phyloP scores from a whole-genome alignment of 1,140 invertebrate genomes.

The Drosophila willistoni region DNA sequence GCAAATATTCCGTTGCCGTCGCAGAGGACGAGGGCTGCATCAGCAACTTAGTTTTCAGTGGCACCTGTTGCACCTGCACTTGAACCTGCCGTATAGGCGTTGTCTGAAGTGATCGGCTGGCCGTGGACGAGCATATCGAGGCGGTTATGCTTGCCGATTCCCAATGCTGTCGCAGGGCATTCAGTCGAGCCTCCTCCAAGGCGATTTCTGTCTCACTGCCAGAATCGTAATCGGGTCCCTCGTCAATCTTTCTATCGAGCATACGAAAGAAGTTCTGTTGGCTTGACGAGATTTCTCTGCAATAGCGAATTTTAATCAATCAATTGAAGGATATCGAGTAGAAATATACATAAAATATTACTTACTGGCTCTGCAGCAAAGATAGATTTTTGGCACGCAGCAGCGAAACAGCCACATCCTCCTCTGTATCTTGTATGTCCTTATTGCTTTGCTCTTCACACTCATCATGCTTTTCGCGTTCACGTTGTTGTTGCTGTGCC shows the following conservation, averaged over 20 bases:
- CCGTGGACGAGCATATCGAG: conserved; percentile 81
- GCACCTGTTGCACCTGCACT: conserved; percentile 51
- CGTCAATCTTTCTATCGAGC: conserved; percentile 95
- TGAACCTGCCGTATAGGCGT: conserved; percentile 79
- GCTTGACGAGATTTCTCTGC: conserved; percentile 92
- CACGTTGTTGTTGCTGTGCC: conserved; percentile 76
- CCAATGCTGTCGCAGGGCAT: conserved; percentile 86
- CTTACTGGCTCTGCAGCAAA: conserved; percentile 83
- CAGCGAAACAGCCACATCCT: conserved; percentile 80
- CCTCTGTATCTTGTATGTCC: conserved; percentile 77
- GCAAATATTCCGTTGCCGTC: conserved; percentile 74
- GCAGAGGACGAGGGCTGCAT: conserved; percentile 54
- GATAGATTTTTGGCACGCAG: conserved; percentile 82
- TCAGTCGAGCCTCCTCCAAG: conserved; percentile 85
- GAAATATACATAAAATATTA: neutral
- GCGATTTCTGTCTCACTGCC: conserved; percentile 86
- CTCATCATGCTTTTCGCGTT: conserved; percentile 78
- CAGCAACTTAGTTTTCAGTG: conserved; percentile 39
- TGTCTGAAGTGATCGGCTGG: conserved; percentile 80
- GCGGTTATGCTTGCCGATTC: conserved; percentile 85
- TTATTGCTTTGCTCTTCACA: conserved; percentile 82
- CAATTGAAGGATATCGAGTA: no score
- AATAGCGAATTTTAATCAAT: conserved; percentile 69
- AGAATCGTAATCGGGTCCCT: conserved; percentile 90
- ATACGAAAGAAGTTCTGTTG: conserved; percentile 95